phyloP scores from a whole-genome alignment of 2,113 vertebrate species.

The Odocoileus virginianus region DNA sequence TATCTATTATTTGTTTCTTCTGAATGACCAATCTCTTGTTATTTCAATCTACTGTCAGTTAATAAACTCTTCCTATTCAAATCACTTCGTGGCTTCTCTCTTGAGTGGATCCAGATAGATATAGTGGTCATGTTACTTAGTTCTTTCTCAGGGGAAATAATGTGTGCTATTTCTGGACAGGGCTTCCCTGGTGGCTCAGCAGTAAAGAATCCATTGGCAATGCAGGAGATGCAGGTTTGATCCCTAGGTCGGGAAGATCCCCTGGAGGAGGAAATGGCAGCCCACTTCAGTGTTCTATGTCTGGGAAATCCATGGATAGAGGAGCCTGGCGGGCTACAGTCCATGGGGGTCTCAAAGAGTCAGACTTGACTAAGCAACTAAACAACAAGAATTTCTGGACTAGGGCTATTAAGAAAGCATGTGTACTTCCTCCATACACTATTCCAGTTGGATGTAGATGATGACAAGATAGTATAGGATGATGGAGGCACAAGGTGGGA shows the following conservation, averaged over 20 bases:
- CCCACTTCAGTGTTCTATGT: background rate
- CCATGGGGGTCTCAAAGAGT: background rate
- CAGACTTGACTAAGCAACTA: background rate
- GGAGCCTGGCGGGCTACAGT: background rate
- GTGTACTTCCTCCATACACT: background rate
- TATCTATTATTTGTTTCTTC: background rate
- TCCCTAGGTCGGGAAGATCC: background rate
- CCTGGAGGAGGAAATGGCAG: background rate
- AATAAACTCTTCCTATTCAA: background rate
- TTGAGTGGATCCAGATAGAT: background rate
- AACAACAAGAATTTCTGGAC: background rate
- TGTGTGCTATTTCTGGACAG: background rate
- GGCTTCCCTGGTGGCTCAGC: background rate
- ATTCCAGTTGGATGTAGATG: background rate
- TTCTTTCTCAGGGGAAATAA: background rate
- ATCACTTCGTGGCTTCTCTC: background rate
- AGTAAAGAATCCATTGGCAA: background rate
- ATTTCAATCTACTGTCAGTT: background rate
- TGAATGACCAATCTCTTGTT: background rate
- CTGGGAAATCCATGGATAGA: background rate
- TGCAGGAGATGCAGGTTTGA: background rate
- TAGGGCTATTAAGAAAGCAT: background rate
- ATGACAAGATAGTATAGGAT: background rate
- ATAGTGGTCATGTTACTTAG: background rate
- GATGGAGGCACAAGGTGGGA: background rate